Evolutionary conservation across 2,797 vertebrate species (phyloP).

Genomic region (Sebastolobus altivelis): DNA sequence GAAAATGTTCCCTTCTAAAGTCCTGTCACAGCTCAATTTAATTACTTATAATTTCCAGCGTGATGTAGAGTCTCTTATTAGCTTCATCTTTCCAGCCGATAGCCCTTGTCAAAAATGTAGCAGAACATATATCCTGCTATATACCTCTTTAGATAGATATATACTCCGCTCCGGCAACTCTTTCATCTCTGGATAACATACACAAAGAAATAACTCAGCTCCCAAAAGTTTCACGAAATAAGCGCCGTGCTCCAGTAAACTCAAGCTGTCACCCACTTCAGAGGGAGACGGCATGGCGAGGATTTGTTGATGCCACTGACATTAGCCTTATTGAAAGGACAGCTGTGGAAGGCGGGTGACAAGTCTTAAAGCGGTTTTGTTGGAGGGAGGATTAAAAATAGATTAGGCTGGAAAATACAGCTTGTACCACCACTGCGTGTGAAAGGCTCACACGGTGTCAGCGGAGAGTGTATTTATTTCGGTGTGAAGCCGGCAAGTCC

Average conservation of each 20-base stretch:
- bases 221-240: constrained; percentile 54
- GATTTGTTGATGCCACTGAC: constrained; percentile 77
- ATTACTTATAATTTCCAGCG: constrained; percentile 67
- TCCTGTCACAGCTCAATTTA: constrained; percentile 68
- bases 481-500: constrained; percentile 41
- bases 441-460: constrained; percentile 60
- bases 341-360: constrained; percentile 77
- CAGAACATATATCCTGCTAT: constrained; percentile 4
- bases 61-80: constrained; percentile 54
- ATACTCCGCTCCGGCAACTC: constrained; percentile 14
- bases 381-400: constrained; percentile 81
- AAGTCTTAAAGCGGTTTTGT: constrained; percentile 71
- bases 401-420: constrained; percentile 73
- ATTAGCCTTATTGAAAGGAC: constrained; percentile 81
- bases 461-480: constrained; percentile 55
- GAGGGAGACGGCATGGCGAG: constrained; percentile 54
- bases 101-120: constrained; percentile 45
- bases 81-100: constrained; percentile 54
- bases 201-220: constrained; percentile 34
- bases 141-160: constrained; percentile 55
- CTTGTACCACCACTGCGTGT: constrained; percentile 49
- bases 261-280: constrained; percentile 63
- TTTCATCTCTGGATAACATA: constrained; percentile 52
- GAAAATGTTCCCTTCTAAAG: constrained; percentile 59
- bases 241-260: constrained; percentile 50